phyloP scores from a whole-genome alignment of 2,797 vertebrate species.

The Spheniscus humboldti region DNA sequence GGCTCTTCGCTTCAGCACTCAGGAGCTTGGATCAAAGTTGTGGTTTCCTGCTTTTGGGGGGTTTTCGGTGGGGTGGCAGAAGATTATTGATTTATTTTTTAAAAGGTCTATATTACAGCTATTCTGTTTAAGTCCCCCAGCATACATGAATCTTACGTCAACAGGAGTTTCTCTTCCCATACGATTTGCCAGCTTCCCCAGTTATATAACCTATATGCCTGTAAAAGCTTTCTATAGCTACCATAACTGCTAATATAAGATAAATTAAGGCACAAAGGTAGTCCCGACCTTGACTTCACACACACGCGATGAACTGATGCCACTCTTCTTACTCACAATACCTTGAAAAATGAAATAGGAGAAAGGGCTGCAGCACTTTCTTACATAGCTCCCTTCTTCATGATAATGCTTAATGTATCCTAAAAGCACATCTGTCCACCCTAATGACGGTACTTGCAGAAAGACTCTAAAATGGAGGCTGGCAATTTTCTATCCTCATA shows the following conservation, averaged over 20 bases:
- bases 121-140: background rate
- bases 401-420: background rate
- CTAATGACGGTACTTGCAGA: background rate
- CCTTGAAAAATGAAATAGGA: background rate
- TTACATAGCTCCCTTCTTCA: background rate
- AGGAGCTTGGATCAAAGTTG: background rate
- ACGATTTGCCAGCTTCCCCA: background rate
- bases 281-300: background rate
- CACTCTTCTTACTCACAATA: background rate
- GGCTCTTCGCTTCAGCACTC: background rate
- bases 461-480: background rate
- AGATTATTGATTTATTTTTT: background rate
- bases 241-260: background rate
- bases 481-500: background rate
- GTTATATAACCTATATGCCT: background rate
- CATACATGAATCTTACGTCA: background rate
- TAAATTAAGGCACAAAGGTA: background rate
- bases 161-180: background rate
- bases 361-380: background rate
- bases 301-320: background rate
- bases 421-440: slow-evolving; percentile 1
- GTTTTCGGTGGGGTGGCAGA: background rate
- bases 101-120: background rate
- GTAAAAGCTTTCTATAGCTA: background rate
- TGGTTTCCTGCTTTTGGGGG: background rate